Conservation (phyloP, 2,888 invertebrate genomes). For the Drosophila meridiana region DNA sequence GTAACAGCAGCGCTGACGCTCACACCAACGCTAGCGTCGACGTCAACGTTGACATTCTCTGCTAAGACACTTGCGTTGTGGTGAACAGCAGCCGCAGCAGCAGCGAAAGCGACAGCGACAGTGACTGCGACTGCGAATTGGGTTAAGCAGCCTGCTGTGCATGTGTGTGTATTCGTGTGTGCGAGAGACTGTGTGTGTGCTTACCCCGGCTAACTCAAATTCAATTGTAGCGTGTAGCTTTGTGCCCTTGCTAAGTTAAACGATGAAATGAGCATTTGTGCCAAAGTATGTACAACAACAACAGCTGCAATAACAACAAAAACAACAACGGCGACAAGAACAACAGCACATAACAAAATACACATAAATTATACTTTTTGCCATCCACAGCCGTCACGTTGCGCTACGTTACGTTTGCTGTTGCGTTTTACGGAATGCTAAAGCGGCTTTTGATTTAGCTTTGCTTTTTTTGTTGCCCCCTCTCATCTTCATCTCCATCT, state of each 20-base stretch:
- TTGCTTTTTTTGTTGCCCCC: slow-evolving; percentile 1
- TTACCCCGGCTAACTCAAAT: slow-evolving; percentile 70
- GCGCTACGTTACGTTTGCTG: slow-evolving; percentile 70
- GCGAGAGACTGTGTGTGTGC: slow-evolving; percentile 38
- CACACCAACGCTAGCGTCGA: slow-evolving; percentile 8
- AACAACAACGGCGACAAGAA: slow-evolving; percentile 8
- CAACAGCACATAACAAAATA: slow-evolving; percentile 57
- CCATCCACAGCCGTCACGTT: slow-evolving; percentile 71
- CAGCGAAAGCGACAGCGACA: slow-evolving; percentile 1
- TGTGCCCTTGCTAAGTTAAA: slow-evolving; percentile 78
- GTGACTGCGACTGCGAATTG: slow-evolving; percentile 56
- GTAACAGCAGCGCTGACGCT: slow-evolving; percentile 14
- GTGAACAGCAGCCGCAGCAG: slow-evolving; percentile 22
- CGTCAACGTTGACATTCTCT: slow-evolving; percentile 31
- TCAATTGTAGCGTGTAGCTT: slow-evolving; percentile 73
- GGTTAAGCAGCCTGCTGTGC: slow-evolving; percentile 70
- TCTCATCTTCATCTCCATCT: neutral
- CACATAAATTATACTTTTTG: slow-evolving; percentile 75
- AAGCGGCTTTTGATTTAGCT: slow-evolving; percentile 56
- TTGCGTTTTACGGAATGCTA: slow-evolving; percentile 45
- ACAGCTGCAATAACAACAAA: slow-evolving; percentile 19
- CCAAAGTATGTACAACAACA: slow-evolving; percentile 53
- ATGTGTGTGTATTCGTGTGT: slow-evolving; percentile 13
- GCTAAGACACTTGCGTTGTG: slow-evolving; percentile 61
- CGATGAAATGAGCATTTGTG: slow-evolving; percentile 76